A percentile compares a stretch with the other conserved stretches of the same genome.
Conservation (phyloP, 2,113 vertebrate genomes). For the Nycticebus coucang region DNA sequence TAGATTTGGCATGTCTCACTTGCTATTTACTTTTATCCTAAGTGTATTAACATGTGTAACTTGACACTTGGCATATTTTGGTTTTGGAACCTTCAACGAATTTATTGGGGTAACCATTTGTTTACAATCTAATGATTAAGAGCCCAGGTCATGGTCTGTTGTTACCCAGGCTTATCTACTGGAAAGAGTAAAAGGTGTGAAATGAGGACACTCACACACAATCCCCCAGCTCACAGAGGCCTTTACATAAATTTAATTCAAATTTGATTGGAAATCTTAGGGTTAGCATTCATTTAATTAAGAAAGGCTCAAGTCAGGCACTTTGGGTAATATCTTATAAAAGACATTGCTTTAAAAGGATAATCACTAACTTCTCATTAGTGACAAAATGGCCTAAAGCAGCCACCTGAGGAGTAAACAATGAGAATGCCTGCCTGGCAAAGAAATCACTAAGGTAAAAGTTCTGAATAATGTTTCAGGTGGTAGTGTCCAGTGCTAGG, state of each 20-base stretch:
- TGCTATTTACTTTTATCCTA: neutral
- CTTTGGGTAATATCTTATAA: neutral
- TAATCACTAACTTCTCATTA: neutral
- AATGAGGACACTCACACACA: neutral
- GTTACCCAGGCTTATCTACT: constrained; percentile 55
- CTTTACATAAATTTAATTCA: neutral
- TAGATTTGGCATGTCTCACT: neutral
- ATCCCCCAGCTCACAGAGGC: neutral
- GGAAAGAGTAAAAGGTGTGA: constrained; percentile 34
- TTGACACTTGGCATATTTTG: neutral
- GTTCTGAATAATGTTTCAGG: neutral
- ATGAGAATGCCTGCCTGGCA: neutral
- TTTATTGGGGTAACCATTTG: constrained; percentile 33
- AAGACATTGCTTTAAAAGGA: neutral
- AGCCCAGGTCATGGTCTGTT: constrained; percentile 16
- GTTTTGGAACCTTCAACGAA: constrained; percentile 36
- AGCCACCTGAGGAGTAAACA: neutral
- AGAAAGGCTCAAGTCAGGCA: neutral
- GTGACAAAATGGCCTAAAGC: neutral
- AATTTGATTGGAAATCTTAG: constrained; percentile 25
- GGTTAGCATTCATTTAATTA: neutral
- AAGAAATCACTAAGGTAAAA: neutral
- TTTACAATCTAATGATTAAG: constrained; percentile 33
- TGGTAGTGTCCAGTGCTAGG: neutral
- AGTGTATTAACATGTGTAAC: neutral